Evolutionary conservation across 1,140 invertebrate genomes (phyloP).

Genomic region (Oryctes rhinoceros): DNA sequence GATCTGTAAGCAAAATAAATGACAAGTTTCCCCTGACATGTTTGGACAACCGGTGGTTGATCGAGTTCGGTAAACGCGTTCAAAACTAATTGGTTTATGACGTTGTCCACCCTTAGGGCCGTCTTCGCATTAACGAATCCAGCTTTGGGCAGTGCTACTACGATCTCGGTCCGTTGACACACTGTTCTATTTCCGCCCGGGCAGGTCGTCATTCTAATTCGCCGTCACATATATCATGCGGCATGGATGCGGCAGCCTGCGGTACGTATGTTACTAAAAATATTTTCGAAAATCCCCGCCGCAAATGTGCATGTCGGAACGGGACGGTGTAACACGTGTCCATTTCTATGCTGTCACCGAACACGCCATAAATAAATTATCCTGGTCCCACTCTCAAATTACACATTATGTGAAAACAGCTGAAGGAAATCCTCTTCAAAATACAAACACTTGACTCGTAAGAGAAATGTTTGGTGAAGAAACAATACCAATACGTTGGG

Average conservation of each 20-base stretch:
- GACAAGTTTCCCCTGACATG: not conserved
- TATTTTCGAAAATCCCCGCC: not conserved
- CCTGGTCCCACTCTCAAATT: constrained; percentile 6
- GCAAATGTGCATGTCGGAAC: not conserved
- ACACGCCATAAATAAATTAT: constrained; percentile 33
- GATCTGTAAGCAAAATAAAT: too few species aligned
- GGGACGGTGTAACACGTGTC: constrained; percentile 17
- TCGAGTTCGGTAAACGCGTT: not conserved
- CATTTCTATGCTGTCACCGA: constrained; percentile 29
- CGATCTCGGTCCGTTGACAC: constrained; percentile 8
- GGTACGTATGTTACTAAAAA: not conserved
- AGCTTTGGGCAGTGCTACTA: not conserved
- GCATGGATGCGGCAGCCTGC: not conserved
- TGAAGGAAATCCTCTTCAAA: constrained; percentile 37
- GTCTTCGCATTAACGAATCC: constrained; percentile 39
- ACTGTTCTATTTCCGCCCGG: constrained; percentile 19
- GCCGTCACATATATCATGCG: constrained; percentile 18
- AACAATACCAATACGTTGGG: not conserved
- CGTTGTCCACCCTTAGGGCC: constrained; percentile 42
- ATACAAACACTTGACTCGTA: constrained; percentile 20
- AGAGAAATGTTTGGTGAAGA: constrained; percentile 7
- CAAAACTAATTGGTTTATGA: constrained; percentile 41
- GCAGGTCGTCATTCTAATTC: constrained; percentile 20
- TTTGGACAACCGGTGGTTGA: constrained; percentile 28
- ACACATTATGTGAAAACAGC: constrained; percentile 27